These are phyloP conservation scores for Lycocerus yunnanus DNA, from an alignment of 2,888 invertebrate species.

Conservation along the genomic window DNA sequence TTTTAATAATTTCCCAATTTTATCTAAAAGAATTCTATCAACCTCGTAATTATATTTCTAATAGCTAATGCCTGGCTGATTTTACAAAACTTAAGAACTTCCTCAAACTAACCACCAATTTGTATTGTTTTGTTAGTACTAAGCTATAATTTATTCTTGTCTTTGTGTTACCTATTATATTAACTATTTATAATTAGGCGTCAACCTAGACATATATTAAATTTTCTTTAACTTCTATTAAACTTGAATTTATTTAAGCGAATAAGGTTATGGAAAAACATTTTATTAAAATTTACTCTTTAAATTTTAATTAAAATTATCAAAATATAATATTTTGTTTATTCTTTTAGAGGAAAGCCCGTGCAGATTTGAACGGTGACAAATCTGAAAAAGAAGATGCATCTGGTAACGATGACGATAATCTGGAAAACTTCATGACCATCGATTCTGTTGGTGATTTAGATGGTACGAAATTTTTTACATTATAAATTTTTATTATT, in stretches of 20 bases:
- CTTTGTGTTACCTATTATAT: slow-evolving; percentile 38
- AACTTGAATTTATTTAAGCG: not conserved
- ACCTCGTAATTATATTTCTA: too few species aligned
- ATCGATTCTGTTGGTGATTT: slow-evolving; percentile 88
- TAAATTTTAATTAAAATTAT: too few species aligned
- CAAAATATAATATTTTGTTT: slow-evolving; percentile 4
- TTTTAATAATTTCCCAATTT: too few species aligned
- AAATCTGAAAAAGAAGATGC: slow-evolving; percentile 58
- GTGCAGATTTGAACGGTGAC: slow-evolving; percentile 49
- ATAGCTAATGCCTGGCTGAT: too few species aligned
- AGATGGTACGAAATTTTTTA: slow-evolving; percentile 62
- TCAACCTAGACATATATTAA: slow-evolving; percentile 37
- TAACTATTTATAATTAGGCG: slow-evolving; percentile 33
- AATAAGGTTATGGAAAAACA: not conserved
- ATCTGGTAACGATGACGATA: slow-evolving; percentile 68
- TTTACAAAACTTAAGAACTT: too few species aligned
- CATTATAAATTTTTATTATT: not conserved
- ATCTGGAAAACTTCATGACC: slow-evolving; percentile 84
- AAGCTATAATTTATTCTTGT: slow-evolving; percentile 21
- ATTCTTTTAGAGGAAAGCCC: slow-evolving; percentile 61
- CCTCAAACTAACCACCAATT: too few species aligned
- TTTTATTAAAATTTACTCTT: not conserved
- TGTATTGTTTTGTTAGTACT: too few species aligned
- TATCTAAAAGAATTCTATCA: too few species aligned
- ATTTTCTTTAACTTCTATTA: slow-evolving; percentile 22